These are phyloP conservation scores for Thamnophis sirtalis DNA, from an alignment of 2,113 vertebrate species.

Conservation along the genomic window DNA sequence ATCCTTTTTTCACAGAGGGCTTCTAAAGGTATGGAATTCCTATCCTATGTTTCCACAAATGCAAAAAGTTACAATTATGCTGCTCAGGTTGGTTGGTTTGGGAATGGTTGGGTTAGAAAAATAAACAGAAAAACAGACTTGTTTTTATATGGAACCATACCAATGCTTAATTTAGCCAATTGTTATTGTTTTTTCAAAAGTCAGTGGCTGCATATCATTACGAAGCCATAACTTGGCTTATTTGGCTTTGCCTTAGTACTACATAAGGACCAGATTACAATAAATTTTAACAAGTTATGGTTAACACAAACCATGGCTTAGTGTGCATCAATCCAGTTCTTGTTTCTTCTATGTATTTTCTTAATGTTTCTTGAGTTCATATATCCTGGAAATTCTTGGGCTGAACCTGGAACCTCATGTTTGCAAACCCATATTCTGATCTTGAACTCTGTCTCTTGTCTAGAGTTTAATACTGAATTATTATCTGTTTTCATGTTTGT, in stretches of 20 bases:
- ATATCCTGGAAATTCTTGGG: background rate
- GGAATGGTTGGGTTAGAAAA: background rate
- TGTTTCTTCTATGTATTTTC: background rate
- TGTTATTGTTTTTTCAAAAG: background rate
- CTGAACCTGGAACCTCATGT: background rate
- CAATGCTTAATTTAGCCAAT: background rate
- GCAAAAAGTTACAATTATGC: background rate
- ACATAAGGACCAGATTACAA: background rate
- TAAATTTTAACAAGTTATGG: background rate
- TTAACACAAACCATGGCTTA: background rate
- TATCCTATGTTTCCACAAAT: background rate
- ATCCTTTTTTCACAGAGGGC: conserved; percentile 96
- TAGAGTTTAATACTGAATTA: background rate
- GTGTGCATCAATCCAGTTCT: background rate
- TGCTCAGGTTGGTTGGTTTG: background rate
- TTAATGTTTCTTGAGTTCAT: background rate
- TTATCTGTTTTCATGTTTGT: background rate
- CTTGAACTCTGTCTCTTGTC: background rate
- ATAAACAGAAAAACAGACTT: background rate
- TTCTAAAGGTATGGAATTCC: conserved; percentile 81
- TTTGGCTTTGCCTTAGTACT: background rate
- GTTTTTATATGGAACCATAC: background rate
- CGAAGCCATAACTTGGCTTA: background rate
- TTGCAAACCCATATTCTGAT: background rate
- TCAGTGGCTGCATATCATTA: background rate